These are phyloP conservation scores for Microctenopoma steveboyesi DNA, from an alignment of 2,797 vertebrate species.

Conservation along the genomic window DNA sequence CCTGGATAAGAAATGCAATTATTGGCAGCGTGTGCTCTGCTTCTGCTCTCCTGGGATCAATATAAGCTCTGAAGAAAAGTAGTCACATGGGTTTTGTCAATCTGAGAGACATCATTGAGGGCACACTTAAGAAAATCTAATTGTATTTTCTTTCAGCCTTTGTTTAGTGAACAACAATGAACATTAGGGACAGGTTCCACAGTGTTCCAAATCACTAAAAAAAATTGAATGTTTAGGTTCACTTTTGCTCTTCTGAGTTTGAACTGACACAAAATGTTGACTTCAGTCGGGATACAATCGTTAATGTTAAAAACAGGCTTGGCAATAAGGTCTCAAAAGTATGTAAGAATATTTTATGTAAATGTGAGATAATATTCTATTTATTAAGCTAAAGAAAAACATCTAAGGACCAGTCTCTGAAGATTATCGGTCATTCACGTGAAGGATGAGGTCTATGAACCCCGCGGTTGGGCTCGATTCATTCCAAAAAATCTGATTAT, in stretches of 20 bases:
- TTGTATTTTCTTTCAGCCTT: neutral
- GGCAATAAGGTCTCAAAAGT: too few species aligned
- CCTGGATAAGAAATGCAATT: slow-evolving; percentile 16
- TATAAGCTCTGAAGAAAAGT: slow-evolving; percentile 24
- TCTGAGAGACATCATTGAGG: slow-evolving; percentile 9
- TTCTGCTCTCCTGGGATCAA: slow-evolving; percentile 20
- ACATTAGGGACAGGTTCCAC: neutral
- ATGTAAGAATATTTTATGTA: too few species aligned
- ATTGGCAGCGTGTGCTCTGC: slow-evolving; percentile 10
- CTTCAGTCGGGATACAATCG: too few species aligned
- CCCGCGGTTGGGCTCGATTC: too few species aligned
- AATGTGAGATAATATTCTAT: too few species aligned
- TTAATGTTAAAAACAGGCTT: too few species aligned
- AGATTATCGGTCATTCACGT: too few species aligned
- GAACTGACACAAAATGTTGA: too few species aligned
- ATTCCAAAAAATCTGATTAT: too few species aligned
- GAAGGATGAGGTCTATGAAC: too few species aligned
- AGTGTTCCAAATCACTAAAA: neutral
- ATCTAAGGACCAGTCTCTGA: too few species aligned
- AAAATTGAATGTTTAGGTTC: neutral
- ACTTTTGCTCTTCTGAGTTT: neutral
- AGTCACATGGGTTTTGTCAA: slow-evolving; percentile 12
- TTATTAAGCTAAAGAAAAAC: too few species aligned
- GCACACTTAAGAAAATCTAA: slow-evolving; percentile 10
- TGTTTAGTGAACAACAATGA: neutral